These are phyloP conservation scores for Crocuta crocuta DNA, from an alignment of 2,113 vertebrate species.

Conservation along the genomic window DNA sequence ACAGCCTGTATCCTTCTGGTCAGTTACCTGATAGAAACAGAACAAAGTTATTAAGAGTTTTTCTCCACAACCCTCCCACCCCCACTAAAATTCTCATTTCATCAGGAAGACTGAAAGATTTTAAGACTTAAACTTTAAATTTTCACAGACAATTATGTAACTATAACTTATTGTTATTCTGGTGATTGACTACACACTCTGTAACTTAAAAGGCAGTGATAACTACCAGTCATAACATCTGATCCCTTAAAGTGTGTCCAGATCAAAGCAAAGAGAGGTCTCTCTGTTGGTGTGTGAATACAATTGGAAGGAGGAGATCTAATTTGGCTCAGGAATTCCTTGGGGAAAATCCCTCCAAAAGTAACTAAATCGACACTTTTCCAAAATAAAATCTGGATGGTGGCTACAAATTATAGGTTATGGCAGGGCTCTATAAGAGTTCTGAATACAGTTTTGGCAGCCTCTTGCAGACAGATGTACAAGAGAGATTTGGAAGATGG, in stretches of 20 bases:
- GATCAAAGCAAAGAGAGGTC: conserved; percentile 24
- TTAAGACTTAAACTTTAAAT: conserved; percentile 53
- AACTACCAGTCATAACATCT: conserved; percentile 1
- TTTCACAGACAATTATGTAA: neutral
- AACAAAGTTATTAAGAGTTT: neutral
- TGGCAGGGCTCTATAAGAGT: neutral
- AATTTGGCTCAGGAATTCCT: conserved; percentile 1
- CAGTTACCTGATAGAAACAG: neutral
- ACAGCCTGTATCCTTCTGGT: neutral
- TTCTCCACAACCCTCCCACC: neutral
- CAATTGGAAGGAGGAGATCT: neutral
- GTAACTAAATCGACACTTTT: neutral
- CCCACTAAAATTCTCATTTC: conserved; percentile 42
- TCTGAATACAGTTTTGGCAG: conserved; percentile 56
- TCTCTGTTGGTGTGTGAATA: neutral
- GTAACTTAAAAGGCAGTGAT: conserved; percentile 13
- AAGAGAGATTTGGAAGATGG: conserved; percentile 37
- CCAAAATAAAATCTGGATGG: conserved; percentile 26
- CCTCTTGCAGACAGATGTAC: neutral
- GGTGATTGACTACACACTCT: conserved; percentile 23
- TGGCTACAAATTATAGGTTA: neutral
- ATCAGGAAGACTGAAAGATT: neutral
- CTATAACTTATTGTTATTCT: conserved; percentile 45
- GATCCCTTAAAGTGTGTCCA: conserved; percentile 42
- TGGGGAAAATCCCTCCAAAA: neutral